phyloP scores from a whole-genome alignment of 2,888 invertebrate genomes.

The Phasia obesa region DNA sequence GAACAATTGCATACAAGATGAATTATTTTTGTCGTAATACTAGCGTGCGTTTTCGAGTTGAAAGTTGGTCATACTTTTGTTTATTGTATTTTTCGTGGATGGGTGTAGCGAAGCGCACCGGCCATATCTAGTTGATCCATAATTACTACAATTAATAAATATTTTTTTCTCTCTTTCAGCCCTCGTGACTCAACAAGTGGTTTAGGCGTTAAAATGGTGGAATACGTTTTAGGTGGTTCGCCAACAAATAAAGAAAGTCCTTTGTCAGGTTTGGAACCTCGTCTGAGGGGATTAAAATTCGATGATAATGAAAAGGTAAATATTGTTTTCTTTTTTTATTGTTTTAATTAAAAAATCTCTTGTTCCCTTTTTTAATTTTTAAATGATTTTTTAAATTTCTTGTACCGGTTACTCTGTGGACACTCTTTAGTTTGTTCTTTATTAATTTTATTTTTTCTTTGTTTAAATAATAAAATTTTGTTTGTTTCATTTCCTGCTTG shows the following conservation, averaged over 20 bases:
- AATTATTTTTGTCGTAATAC: no score
- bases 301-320: conserved; percentile 84
- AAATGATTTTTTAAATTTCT: neutral
- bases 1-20: no score
- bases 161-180: conserved; percentile 83
- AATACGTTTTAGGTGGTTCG: conserved; percentile 97
- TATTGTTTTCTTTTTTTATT: neutral
- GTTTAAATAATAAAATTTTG: conserved; percentile 31
- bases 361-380: neutral
- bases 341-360: neutral
- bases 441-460: conserved; percentile 3
- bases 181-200: conserved; percentile 95
- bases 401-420: neutral
- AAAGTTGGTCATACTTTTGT: no score
- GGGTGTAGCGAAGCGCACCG: no score
- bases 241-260: conserved; percentile 89
- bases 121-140: no score
- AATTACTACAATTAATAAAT: neutral
- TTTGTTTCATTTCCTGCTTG: conserved; percentile 40
- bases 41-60: no score
- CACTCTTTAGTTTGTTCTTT: neutral
- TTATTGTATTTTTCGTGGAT: no score
- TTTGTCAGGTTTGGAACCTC: conserved; percentile 85
- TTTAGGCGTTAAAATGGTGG: conserved; percentile 98
- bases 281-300: conserved; percentile 86